Conservation (phyloP, 2,797 vertebrate species). For the Pyrocephalus nanus region DNA sequence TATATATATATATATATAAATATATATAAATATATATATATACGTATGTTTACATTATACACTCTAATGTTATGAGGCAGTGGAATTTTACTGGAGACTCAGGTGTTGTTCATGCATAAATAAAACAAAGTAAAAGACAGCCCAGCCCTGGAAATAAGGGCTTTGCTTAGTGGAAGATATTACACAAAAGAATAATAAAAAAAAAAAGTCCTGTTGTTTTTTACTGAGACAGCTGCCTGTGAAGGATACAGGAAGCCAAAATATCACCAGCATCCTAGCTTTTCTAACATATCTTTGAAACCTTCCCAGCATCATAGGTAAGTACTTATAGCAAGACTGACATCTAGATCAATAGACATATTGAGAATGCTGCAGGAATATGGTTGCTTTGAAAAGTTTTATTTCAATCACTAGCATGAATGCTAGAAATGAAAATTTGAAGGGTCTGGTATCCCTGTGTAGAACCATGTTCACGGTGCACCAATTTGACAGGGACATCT, state of each 20-base stretch:
- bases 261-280: background rate
- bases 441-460: background rate
- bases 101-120: background rate
- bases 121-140: background rate
- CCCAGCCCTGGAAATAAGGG: background rate
- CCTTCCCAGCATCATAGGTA: background rate
- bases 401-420: background rate
- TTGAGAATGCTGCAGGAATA: background rate
- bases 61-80: background rate
- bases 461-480: background rate
- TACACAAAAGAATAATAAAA: background rate
- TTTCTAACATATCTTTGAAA: background rate
- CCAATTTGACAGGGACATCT: background rate
- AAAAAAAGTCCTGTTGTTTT: background rate
- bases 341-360: background rate
- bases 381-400: background rate
- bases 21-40: no score
- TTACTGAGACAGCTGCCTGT: background rate
- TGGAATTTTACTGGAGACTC: background rate
- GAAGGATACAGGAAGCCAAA: background rate
- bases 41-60: background rate
- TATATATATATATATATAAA: accelerated
- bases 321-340: background rate
- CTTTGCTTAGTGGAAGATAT: background rate
- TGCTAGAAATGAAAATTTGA: background rate